Evolutionary conservation across 2,888 invertebrate species (phyloP).

Genomic region (Lutraria lutraria): DNA sequence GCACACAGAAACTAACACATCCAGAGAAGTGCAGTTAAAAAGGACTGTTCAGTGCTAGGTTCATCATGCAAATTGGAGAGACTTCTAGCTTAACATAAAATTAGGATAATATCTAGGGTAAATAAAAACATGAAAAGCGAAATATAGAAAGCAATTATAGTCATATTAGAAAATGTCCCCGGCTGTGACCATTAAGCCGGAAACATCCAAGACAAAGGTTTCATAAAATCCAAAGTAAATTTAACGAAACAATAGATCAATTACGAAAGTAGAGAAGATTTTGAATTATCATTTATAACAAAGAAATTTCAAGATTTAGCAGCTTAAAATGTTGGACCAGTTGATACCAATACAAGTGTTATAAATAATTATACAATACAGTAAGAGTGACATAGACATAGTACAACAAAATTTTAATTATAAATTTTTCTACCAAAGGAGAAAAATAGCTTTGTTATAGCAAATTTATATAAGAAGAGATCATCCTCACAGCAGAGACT

Average conservation of each 20-base stretch:
- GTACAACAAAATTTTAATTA: too few relatives aligned
- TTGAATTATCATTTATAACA: too few relatives aligned
- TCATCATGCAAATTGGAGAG: constrained; percentile 1
- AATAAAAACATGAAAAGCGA: constrained; percentile 23
- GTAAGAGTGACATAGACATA: neutral
- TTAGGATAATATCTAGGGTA: constrained; percentile 10
- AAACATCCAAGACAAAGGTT: constrained; percentile 25
- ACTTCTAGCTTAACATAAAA: neutral
- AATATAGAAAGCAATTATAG: constrained; percentile 32
- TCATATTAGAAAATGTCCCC: constrained; percentile 20
- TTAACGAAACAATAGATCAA: too few relatives aligned
- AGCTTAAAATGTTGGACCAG: neutral
- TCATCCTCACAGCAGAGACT: too few relatives aligned
- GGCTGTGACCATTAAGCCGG: constrained; percentile 49
- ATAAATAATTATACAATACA: neutral
- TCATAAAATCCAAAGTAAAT: neutral
- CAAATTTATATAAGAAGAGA: too few relatives aligned
- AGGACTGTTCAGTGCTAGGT: neutral
- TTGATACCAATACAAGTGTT: neutral
- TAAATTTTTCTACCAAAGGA: too few relatives aligned
- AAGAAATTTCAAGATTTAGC: too few relatives aligned
- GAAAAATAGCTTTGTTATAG: too few relatives aligned
- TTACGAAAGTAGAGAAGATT: too few relatives aligned
- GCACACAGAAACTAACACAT: neutral
- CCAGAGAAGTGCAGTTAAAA: neutral